Evolutionary conservation across 2,113 vertebrate species (phyloP).

Genomic region (Rhinopomastus cyanomelas): DNA sequence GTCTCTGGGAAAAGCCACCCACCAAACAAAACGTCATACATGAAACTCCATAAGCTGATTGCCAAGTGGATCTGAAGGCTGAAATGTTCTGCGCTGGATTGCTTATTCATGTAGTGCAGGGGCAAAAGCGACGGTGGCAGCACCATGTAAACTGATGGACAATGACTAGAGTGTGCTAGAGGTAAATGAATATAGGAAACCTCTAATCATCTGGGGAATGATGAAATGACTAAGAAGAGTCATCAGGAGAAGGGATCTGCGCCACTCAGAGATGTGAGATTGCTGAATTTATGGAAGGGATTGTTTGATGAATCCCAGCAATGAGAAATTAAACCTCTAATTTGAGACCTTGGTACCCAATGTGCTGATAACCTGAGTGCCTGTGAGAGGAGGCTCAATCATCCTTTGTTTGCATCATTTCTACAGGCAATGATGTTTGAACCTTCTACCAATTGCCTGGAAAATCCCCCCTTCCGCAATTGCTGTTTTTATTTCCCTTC

Average conservation of each 20-base stretch:
- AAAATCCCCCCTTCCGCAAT: background rate
- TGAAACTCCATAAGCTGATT: background rate
- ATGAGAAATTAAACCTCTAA: background rate
- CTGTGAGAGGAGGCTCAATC: background rate
- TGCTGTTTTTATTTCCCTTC: background rate
- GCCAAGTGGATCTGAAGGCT: background rate
- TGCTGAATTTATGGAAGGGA: background rate
- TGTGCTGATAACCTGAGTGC: background rate
- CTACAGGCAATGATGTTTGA: background rate
- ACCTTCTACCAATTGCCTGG: background rate
- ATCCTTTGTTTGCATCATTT: constrained; percentile 1
- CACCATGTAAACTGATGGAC: background rate
- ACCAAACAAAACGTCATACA: background rate
- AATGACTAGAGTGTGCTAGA: background rate
- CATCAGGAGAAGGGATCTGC: background rate
- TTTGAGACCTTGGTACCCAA: background rate
- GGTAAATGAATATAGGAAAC: background rate
- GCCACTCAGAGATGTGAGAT: background rate
- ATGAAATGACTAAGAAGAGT: background rate
- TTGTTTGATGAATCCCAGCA: background rate
- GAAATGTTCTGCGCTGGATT: background rate
- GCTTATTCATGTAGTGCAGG: background rate
- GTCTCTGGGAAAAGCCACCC: background rate
- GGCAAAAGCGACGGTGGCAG: background rate
- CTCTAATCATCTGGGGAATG: background rate